phyloP scores from a whole-genome alignment of 1,140 invertebrate genomes.

The Trichonephila clavipes region DNA sequence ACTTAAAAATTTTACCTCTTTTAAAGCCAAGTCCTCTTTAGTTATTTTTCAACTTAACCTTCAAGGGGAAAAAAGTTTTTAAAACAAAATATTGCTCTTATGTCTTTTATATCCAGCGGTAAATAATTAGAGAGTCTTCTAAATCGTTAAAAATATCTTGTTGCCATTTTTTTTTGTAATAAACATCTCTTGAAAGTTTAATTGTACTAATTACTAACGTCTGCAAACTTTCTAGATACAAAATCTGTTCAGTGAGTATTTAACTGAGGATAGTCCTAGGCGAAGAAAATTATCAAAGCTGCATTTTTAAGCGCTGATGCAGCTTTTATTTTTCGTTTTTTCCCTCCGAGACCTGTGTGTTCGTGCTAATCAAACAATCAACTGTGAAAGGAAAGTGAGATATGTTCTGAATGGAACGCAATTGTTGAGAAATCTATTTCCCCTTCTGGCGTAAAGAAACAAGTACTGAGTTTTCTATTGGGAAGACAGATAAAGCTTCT shows the following conservation, averaged over 20 bases:
- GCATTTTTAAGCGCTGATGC: slow-evolving; percentile 56
- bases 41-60: not conserved
- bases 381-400: not conserved
- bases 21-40: not conserved
- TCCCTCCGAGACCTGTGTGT: not conserved
- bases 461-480: not conserved
- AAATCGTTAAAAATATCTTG: not conserved
- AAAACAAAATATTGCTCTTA: not conserved
- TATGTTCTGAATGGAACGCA: not conserved
- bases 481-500: not conserved
- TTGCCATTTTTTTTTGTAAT: not conserved
- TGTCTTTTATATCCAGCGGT: not conserved
- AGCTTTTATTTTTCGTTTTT: not conserved
- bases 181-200: slow-evolving; percentile 17
- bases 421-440: not conserved
- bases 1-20: not conserved
- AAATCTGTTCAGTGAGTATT: not conserved
- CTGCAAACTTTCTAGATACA: not conserved
- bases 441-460: not conserved
- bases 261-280: not conserved
- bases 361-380: slow-evolving; percentile 58
- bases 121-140: not conserved
- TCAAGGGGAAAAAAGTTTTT: not conserved
- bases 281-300: not conserved
- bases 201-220: slow-evolving; percentile 6